Evolutionary conservation across 2,888 invertebrate species (phyloP), one percentile per base, ranked within the genome.

Genomic region (Lumbricus terrestris): DNA sequence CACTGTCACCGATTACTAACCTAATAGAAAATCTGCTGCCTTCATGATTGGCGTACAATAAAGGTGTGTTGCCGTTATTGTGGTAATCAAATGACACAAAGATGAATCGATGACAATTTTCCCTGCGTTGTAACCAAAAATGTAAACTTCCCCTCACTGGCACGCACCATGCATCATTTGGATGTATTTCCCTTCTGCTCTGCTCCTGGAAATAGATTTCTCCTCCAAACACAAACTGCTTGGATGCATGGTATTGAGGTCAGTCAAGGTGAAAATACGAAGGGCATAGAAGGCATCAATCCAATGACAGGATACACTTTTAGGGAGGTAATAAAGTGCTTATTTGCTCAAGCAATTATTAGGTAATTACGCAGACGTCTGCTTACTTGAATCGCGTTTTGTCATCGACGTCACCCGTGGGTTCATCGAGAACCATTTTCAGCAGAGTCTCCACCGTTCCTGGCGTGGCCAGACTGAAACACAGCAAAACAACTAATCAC

Each of bases 391-490:
- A 99, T 95, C 97, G 97, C 93, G 96, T 95, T 92, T 96, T 96
- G 94, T 98, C 97, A 93, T 97, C 97, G 85, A 94, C 95, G 93
- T 97, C 97, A 91, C 96, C 96, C 18, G 97, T 96, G 83, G 99
- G 98, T 95, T 98, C 98, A 93, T 96, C 97, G 90, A 97, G 98
- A 93, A 98, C 97, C 92, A 98, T 95, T 90, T 97, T 96, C 92
- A 99, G 97, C 94, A 99, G 96, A 95, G 98, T 97, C 92, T 97
- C 96, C 95, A 98, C 96, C 91, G 97, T 96, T 94, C 98, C 97
- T 90, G 97, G 97, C 94, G 96, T 96, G 93, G 97, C 96, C 93
- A 98, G 96, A 95, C 98, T 98, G 95, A 90, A 85, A 38, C 13
- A 42, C 16, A 33, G 16, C 69, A 69, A 69, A 69, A 29, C 69